Percentiles rank a stretch among this genome's conserved stretches.
phyloP scores from a whole-genome alignment of 2,888 invertebrate species.

The Nycteola revayana region DNA sequence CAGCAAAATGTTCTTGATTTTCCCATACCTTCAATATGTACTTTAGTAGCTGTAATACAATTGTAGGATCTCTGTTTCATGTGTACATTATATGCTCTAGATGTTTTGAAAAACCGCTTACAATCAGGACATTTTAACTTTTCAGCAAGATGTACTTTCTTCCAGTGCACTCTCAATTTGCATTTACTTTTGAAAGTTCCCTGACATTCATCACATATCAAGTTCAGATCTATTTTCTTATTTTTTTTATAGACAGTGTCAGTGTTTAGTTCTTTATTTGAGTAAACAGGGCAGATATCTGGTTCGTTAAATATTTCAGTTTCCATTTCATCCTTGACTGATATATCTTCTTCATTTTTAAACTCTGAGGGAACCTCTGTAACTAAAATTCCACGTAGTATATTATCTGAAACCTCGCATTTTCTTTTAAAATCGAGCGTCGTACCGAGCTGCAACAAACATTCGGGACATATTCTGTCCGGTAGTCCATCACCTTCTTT shows the following conservation, averaged over 20 bases:
- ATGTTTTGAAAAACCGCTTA: constrained; percentile 45
- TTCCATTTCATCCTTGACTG: too few species aligned
- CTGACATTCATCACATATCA: constrained; percentile 40
- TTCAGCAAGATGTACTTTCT: constrained; percentile 32
- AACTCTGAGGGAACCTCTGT: too few species aligned
- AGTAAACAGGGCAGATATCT: too few species aligned
- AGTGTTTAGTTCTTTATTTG: too few species aligned
- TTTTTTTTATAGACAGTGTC: too few species aligned
- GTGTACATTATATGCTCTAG: constrained; percentile 45
- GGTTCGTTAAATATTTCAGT: too few species aligned
- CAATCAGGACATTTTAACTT: constrained; percentile 37
- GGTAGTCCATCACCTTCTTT: constrained; percentile 57
- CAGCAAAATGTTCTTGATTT: constrained; percentile 36
- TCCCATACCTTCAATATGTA: constrained; percentile 49
- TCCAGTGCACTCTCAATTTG: constrained; percentile 48
- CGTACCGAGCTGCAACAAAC: constrained; percentile 54
- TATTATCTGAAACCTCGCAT: constrained; percentile 52
- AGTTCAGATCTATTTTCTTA: constrained; percentile 15
- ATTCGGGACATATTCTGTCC: constrained; percentile 54
- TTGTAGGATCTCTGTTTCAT: constrained; percentile 29
- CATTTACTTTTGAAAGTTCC: constrained; percentile 44
- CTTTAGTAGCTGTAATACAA: constrained; percentile 38
- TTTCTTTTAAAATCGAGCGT: constrained; percentile 57
- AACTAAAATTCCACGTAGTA: constrained; percentile 30
- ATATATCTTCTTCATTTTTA: too few species aligned